Percentiles rank a stretch among this genome's conserved stretches.
phyloP scores from a whole-genome alignment of 2,113 vertebrate species.

The Notarius quadriscutis region DNA sequence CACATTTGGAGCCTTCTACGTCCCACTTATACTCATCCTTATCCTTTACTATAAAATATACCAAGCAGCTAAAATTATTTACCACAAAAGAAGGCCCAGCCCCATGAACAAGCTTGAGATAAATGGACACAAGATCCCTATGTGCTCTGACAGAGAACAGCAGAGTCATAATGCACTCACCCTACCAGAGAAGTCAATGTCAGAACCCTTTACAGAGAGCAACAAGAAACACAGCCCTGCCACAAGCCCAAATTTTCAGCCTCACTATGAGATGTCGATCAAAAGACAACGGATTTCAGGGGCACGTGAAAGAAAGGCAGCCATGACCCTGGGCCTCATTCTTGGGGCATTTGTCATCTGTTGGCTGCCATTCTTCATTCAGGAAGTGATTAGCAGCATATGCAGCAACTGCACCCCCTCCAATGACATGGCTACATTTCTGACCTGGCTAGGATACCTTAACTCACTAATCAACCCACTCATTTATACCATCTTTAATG shows the following conservation, averaged over 20 bases:
- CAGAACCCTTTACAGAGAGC: conserved; percentile 84
- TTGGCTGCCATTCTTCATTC: conserved; percentile 98
- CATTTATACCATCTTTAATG: conserved; percentile 98
- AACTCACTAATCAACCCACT: conserved; percentile 98
- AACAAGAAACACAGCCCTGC: conserved; percentile 75
- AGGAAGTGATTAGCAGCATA: conserved; percentile 92
- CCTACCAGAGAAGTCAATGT: conserved; percentile 82
- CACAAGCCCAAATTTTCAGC: conserved; percentile 75
- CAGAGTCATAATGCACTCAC: conserved; percentile 75
- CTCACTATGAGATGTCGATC: conserved; percentile 79
- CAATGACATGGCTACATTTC: conserved; percentile 88
- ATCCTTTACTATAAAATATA: conserved; percentile 99
- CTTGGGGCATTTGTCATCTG: conserved; percentile 96
- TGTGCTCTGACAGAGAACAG: conserved; percentile 77
- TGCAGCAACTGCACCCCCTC: conserved; percentile 86
- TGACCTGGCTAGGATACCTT: conserved; percentile 95
- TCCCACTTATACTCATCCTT: conserved; percentile 89
- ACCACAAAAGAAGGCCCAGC: conserved; percentile 87
- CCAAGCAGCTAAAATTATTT: conserved; percentile 89
- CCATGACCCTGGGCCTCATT: conserved; percentile 91
- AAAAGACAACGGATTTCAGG: conserved; percentile 89
- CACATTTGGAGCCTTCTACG: conserved; percentile 96
- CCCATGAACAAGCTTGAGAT: conserved; percentile 81
- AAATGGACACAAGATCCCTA: conserved; percentile 86
- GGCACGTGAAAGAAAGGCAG: conserved; percentile 88